phyloP scores from a whole-genome alignment of 1,140 invertebrate genomes.

The Rhagoletis pomonella region DNA sequence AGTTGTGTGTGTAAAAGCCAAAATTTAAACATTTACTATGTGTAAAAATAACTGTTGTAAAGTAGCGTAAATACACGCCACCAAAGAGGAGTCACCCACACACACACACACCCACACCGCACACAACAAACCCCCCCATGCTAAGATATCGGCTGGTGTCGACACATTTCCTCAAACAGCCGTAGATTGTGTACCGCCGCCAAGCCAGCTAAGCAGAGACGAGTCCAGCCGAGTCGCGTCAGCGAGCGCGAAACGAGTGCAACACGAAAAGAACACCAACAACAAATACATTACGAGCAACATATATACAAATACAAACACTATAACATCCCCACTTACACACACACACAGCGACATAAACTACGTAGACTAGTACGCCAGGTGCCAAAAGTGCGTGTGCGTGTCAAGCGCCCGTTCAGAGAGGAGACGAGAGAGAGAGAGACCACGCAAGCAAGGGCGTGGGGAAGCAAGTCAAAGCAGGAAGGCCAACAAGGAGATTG shows the following conservation, averaged over 20 bases:
- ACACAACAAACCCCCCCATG: conserved; percentile 76
- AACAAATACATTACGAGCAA: conserved; percentile 22
- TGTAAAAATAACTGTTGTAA: conserved; percentile 42
- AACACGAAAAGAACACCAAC: conserved; percentile 55
- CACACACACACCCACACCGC: conserved; percentile 40
- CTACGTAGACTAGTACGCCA: conserved; percentile 26
- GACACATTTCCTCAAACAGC: conserved; percentile 90
- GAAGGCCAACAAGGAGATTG: no score
- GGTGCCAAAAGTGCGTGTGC: conserved; percentile 32
- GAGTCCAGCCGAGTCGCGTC: conserved; percentile 53
- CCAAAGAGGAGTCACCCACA: conserved; percentile 31
- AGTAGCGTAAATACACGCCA: conserved; percentile 47
- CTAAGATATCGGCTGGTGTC: conserved; percentile 90
- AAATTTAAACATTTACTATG: conserved; percentile 40
- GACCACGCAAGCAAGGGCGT: neutral
- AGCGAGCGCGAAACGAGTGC: conserved; percentile 55
- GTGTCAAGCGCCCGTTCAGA: neutral
- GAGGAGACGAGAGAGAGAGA: neutral
- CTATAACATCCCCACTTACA: neutral
- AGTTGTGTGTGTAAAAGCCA: conserved; percentile 43
- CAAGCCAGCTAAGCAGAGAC: conserved; percentile 54
- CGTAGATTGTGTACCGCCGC: conserved; percentile 77
- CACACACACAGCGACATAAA: neutral
- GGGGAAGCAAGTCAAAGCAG: conserved; percentile 14
- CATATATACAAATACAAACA: no score